These are phyloP conservation scores for Dunckerocampus dactyliophorus DNA, from an alignment of 2,113 vertebrate species.

Conservation along the genomic window DNA sequence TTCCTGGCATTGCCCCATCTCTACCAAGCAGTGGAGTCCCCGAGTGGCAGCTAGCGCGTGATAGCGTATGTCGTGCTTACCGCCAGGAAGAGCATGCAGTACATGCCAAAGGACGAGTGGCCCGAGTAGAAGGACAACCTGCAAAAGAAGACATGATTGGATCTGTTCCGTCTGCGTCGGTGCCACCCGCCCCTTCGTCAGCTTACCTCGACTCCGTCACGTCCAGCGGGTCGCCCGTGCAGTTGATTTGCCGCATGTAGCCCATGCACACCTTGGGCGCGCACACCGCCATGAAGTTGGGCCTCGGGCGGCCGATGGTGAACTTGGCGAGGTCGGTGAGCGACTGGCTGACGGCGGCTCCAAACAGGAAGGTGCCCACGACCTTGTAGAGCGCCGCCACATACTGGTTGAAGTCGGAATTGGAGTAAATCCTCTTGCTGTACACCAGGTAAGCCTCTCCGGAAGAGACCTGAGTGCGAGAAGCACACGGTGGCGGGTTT, in stretches of 20 bases:
- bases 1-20: too few relatives aligned
- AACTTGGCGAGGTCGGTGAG: slow-evolving; percentile 93
- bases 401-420: slow-evolving; percentile 88
- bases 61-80: too few relatives aligned
- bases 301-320: slow-evolving; percentile 86
- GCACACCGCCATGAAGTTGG: slow-evolving; percentile 90
- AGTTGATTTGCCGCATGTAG: slow-evolving; percentile 74
- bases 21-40: too few relatives aligned
- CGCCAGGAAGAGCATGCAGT: slow-evolving; percentile 93
- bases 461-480: slow-evolving; percentile 69
- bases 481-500: background rate
- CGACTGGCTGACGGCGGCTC: slow-evolving; percentile 80
- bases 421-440: slow-evolving; percentile 83
- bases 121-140: slow-evolving; percentile 96
- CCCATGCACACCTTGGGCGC: slow-evolving; percentile 80
- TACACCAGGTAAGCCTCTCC: slow-evolving; percentile 92
- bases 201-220: slow-evolving; percentile 88
- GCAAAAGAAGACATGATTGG: slow-evolving; percentile 16
- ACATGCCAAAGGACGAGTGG: slow-evolving; percentile 97
- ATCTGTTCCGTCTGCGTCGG: too few relatives aligned
- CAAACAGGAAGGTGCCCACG: slow-evolving; percentile 84
- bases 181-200: background rate
- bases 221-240: slow-evolving; percentile 72
- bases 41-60: too few relatives aligned
- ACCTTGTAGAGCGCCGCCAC: slow-evolving; percentile 87